phyloP scores from a whole-genome alignment of 2,888 invertebrate species.

The Strigamia maritima region DNA sequence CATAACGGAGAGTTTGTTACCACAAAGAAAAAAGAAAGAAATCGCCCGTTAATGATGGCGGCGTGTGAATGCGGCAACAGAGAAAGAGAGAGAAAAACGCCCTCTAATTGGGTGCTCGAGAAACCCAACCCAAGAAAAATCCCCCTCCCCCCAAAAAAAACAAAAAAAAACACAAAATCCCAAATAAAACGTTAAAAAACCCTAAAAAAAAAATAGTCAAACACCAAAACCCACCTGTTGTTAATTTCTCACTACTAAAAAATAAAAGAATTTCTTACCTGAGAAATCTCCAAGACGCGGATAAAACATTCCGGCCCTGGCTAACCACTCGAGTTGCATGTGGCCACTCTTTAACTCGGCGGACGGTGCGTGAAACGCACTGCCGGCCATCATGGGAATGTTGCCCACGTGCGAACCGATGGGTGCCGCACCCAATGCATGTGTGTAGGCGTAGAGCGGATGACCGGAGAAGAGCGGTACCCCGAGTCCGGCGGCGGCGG shows the following conservation, averaged over 20 bases:
- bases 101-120: slow-evolving; percentile 24
- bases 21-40: slow-evolving; percentile 24
- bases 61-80: slow-evolving; percentile 18
- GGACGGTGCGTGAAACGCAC: slow-evolving; percentile 44
- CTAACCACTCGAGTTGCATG: slow-evolving; percentile 45
- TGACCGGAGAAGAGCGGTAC: slow-evolving; percentile 44
- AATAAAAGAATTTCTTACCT: slow-evolving; percentile 41
- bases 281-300: slow-evolving; percentile 45
- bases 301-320: slow-evolving; percentile 45
- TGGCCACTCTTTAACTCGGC: slow-evolving; percentile 41
- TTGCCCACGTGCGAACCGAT: slow-evolving; percentile 33
- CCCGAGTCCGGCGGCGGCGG: slow-evolving; percentile 34
- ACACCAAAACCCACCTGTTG: neutral
- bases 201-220: neutral
- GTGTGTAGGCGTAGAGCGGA: slow-evolving; percentile 43
- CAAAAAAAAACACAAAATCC: neutral
- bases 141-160: neutral
- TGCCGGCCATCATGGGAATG: slow-evolving; percentile 38
- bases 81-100: neutral
- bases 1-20: slow-evolving; percentile 6
- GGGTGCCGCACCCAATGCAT: slow-evolving; percentile 34
- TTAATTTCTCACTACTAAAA: neutral
- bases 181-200: neutral
- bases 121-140: neutral
- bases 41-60: slow-evolving; percentile 32